Percentiles rank a stretch among this genome's conserved stretches.
Conservation (phyloP, 2,113 vertebrate genomes). For the Plestiodon gilberti region DNA sequence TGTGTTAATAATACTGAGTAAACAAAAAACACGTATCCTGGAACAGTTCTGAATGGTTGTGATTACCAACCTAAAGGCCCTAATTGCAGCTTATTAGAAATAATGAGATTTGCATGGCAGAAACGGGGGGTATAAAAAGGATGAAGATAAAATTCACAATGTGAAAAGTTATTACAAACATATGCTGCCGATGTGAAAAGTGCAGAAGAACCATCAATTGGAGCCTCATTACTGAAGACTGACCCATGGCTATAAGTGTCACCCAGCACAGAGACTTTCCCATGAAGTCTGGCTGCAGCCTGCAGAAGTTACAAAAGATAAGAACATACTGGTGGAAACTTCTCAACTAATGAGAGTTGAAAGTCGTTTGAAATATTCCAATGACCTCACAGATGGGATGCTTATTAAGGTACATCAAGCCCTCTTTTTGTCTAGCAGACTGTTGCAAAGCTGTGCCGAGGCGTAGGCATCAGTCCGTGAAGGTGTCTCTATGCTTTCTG, state of each 20-base stretch:
- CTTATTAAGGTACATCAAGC: slow-evolving; percentile 85
- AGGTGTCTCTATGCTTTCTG: slow-evolving; percentile 90
- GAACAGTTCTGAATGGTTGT: slow-evolving; percentile 54
- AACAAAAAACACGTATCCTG: slow-evolving; percentile 61
- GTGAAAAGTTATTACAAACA: slow-evolving; percentile 82
- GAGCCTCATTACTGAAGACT: slow-evolving; percentile 84
- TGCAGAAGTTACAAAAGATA: slow-evolving; percentile 83
- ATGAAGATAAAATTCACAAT: slow-evolving; percentile 75
- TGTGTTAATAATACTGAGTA: slow-evolving; percentile 52
- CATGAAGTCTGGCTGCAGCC: slow-evolving; percentile 82
- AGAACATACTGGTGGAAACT: slow-evolving; percentile 73
- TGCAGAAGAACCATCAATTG: slow-evolving; percentile 74
- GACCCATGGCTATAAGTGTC: slow-evolving; percentile 83
- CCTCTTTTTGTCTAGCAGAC: slow-evolving; percentile 82
- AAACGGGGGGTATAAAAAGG: slow-evolving; percentile 70
- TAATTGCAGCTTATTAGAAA: slow-evolving; percentile 87
- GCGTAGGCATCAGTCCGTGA: slow-evolving; percentile 94
- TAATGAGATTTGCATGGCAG: slow-evolving; percentile 82
- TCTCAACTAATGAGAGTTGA: slow-evolving; percentile 91
- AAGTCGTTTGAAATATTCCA: slow-evolving; percentile 82
- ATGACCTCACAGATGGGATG: slow-evolving; percentile 89
- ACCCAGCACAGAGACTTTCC: slow-evolving; percentile 79
- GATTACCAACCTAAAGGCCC: slow-evolving; percentile 72
- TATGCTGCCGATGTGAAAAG: slow-evolving; percentile 71
- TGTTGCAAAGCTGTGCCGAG: slow-evolving; percentile 82